Evolutionary conservation across 2,797 vertebrate genomes (phyloP), one percentile per base, ranked within the genome.

Genomic region (Micromesistius poutassou): DNA sequence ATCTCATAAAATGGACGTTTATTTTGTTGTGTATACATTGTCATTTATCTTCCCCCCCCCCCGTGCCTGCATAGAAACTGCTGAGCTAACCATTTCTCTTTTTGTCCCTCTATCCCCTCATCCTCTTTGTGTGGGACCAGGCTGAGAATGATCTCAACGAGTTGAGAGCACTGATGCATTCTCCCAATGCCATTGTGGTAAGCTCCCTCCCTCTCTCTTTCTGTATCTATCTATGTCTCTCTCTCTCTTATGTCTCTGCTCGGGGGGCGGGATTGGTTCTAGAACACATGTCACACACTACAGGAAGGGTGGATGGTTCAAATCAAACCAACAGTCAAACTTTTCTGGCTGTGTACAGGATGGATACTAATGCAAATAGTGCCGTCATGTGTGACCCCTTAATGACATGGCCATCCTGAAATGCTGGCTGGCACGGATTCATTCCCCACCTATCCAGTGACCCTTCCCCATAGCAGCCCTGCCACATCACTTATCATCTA

Each of bases 61-160:
- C 38, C 74, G 8, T 82, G 46, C 33, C 79, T 86, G 55, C 76
- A 62, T 84, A 75, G 66, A 91, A 93, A 91, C 79, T 89, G 91
- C 93, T 92, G 91, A 95, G 89, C 89, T 92, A 88, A 92, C 89
- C 84, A 88, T 94, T 94, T 89, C 80, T 84, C 83, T 93, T 91
- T 87, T 88, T 90, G 38, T 90, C 78, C 79, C 84, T 85, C 82
- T 86, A 82, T 77, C 86, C 86, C 82, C 87, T 84, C 83, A 75
- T 83, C 85, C 78, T 80, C 81, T 93, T 92, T 93, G 90, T 93
- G 92, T 88, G 86, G 82, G 75, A 86, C 80, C 96, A 99, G 98
- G 98, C 98, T 94, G 98, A 99, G 95, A 98, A 98, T 92, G 98
- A 99, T 96, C 95, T 99, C 94, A 99, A 99, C 92, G 98, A 99